Evolutionary conservation across 2,113 vertebrate species (phyloP).

Genomic region (Ciconia boyciana): DNA sequence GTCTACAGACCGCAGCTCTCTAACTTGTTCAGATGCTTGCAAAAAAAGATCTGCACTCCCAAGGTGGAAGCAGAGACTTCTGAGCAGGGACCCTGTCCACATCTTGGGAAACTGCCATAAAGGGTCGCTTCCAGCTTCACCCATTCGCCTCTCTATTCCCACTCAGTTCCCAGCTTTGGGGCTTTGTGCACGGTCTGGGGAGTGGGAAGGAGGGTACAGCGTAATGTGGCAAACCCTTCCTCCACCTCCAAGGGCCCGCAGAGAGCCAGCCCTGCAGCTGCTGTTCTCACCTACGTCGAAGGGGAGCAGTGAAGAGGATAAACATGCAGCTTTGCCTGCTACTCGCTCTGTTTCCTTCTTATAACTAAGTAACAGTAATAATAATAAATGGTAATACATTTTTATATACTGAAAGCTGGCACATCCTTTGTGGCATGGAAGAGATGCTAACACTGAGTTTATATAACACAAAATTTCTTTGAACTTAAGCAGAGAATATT

Average conservation of each 20-base stretch:
- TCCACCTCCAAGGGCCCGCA: neutral
- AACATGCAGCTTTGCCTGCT: neutral
- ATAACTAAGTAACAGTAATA: neutral
- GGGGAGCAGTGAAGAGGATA: neutral
- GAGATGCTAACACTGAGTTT: neutral
- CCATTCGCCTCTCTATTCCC: neutral
- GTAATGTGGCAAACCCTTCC: neutral
- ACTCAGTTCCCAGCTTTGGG: neutral
- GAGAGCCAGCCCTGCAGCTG: neutral
- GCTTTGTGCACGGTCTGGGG: neutral
- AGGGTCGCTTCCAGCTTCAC: neutral
- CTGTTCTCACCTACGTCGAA: neutral
- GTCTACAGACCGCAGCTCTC: neutral
- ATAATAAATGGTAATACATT: neutral
- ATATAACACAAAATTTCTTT: neutral
- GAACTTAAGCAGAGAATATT: neutral
- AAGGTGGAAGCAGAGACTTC: neutral
- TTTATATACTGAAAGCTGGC: neutral
- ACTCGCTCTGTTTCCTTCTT: neutral
- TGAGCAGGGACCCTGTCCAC: neutral
- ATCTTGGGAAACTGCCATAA: neutral
- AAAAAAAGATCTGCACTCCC: neutral
- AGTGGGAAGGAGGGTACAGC: neutral
- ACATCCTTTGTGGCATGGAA: neutral
- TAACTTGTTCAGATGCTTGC: neutral